Conservation (phyloP, 2,888 invertebrate species). For the Ichneumoninae sp. region DNA sequence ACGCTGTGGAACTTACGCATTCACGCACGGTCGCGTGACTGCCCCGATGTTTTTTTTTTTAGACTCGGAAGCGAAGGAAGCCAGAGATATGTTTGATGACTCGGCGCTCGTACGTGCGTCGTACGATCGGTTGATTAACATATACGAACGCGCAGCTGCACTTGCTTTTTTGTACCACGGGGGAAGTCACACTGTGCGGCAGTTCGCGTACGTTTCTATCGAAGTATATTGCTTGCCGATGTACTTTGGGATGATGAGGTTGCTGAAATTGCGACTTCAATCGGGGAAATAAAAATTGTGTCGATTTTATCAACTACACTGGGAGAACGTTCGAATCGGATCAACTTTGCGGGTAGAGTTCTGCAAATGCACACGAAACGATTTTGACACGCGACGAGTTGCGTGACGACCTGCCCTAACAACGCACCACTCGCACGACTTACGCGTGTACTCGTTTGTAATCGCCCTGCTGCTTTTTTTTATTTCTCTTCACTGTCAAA, state of each 20-base stretch:
- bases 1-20: neutral
- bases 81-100: neutral
- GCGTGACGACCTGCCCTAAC: constrained; percentile 44
- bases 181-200: too few species aligned
- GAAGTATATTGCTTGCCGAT: too few species aligned
- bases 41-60: neutral
- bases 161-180: neutral
- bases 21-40: neutral
- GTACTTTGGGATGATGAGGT: neutral
- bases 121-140: neutral
- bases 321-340: constrained; percentile 16
- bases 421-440: constrained; percentile 4
- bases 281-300: constrained; percentile 1
- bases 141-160: neutral
- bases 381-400: constrained; percentile 49
- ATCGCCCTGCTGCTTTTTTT: neutral
- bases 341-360: constrained; percentile 15
- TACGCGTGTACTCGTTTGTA: constrained; percentile 17
- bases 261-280: neutral
- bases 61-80: constrained; percentile 6
- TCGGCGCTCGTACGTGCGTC: neutral
- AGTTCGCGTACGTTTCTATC: too few species aligned
- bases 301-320: neutral
- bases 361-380: constrained; percentile 9
- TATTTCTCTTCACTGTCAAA: neutral